Conservation (phyloP, 2,113 vertebrate species). For the Crypturellus undulatus region DNA sequence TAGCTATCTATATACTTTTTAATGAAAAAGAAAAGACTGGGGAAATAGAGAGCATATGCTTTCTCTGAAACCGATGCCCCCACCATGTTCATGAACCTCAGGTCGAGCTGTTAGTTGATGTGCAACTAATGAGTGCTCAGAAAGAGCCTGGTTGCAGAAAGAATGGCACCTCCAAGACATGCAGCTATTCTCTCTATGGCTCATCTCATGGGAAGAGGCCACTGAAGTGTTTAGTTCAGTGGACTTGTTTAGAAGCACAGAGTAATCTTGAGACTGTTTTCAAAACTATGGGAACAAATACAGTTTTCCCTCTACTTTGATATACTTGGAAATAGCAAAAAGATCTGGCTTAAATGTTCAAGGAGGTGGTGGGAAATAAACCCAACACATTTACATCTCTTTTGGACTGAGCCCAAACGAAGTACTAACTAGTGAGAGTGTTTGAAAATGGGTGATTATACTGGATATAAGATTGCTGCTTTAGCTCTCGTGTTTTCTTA, state of each 20-base stretch:
- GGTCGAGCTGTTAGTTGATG: not conserved
- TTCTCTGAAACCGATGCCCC: not conserved
- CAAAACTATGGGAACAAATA: not conserved
- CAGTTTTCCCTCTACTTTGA: not conserved
- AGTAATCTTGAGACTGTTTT: not conserved
- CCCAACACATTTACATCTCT: not conserved
- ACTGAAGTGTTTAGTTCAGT: not conserved
- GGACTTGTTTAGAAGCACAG: not conserved
- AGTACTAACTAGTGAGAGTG: not conserved
- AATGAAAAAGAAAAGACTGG: not conserved
- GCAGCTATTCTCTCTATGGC: not conserved
- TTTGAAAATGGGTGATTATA: slow-evolving; percentile 27
- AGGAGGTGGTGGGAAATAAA: not conserved
- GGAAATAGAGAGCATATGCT: not conserved
- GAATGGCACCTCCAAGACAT: not conserved
- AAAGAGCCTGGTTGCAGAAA: not conserved
- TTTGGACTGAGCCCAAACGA: not conserved
- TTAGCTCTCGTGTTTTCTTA: slow-evolving; percentile 10
- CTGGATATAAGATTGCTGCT: slow-evolving; percentile 2
- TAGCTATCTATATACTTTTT: not conserved
- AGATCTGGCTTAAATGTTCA: not conserved
- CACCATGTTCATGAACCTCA: not conserved
- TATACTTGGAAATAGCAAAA: not conserved
- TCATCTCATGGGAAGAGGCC: not conserved
- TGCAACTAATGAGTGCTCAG: not conserved